Percentiles rank a stretch among this genome's conserved stretches.
Conservation (phyloP, 1,140 invertebrate genomes). For the Cherax quadricarinatus region DNA sequence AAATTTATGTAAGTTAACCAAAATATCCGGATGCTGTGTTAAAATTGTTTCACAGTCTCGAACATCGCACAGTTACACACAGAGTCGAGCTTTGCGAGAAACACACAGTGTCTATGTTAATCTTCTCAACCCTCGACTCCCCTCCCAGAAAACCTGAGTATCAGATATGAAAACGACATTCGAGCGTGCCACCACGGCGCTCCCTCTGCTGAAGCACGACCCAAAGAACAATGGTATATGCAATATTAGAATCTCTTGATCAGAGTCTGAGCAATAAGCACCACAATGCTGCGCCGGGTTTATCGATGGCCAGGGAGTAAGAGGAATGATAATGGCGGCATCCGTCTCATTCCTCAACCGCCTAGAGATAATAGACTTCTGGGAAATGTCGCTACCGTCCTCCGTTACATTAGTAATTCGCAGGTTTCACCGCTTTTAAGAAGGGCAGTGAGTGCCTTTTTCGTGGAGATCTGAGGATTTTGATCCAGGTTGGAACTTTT, state of each 20-base stretch:
- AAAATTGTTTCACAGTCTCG: too few relatives aligned
- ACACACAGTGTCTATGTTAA: neutral
- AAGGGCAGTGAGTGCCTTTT: too few relatives aligned
- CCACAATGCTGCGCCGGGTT: neutral
- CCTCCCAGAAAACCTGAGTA: neutral
- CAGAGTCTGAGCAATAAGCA: neutral
- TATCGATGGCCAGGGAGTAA: neutral
- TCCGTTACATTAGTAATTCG: too few relatives aligned
- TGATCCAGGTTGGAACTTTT: too few relatives aligned
- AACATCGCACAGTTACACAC: too few relatives aligned
- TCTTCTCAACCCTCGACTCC: neutral
- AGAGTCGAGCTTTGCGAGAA: too few relatives aligned
- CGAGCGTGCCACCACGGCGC: neutral
- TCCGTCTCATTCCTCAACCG: neutral
- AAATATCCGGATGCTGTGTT: too few relatives aligned
- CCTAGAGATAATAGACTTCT: neutral
- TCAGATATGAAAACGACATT: neutral
- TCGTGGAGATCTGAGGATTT: too few relatives aligned
- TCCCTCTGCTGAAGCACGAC: neutral
- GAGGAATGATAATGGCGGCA: neutral
- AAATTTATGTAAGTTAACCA: too few relatives aligned
- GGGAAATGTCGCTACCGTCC: too few relatives aligned
- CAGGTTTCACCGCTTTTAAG: too few relatives aligned
- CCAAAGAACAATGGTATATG: neutral
- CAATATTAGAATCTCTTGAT: conserved; percentile 4